Conservation (phyloP, 2,888 invertebrate species). For the Sclerodermus sp. region DNA sequence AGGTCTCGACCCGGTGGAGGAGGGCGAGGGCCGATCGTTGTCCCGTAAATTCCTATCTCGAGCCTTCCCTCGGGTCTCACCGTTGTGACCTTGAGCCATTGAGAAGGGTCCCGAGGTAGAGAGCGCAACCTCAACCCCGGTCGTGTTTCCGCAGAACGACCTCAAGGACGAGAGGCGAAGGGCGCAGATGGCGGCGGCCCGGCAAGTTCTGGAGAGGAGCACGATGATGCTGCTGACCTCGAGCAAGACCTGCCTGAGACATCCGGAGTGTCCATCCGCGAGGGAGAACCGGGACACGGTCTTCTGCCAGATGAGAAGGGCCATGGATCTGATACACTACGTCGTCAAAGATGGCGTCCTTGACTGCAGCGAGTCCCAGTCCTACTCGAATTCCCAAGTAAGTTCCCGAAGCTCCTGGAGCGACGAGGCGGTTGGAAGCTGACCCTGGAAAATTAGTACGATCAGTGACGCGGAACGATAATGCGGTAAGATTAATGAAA, state of each 20-base stretch:
- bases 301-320: slow-evolving; percentile 95
- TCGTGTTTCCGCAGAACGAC: slow-evolving; percentile 67
- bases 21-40: too few species aligned
- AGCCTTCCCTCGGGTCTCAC: too few species aligned
- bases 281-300: slow-evolving; percentile 96
- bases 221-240: slow-evolving; percentile 96
- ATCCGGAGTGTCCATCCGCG: slow-evolving; percentile 91
- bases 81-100: too few species aligned
- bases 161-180: slow-evolving; percentile 89
- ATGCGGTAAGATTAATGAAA: too few species aligned
- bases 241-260: slow-evolving; percentile 93
- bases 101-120: too few species aligned
- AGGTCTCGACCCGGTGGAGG: too few species aligned
- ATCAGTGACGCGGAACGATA: too few species aligned
- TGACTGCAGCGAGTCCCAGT: slow-evolving; percentile 60
- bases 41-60: too few species aligned
- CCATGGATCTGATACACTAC: slow-evolving; percentile 96
- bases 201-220: slow-evolving; percentile 92
- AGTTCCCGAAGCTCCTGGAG: too few species aligned
- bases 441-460: too few species aligned
- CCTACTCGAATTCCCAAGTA: slow-evolving; percentile 57
- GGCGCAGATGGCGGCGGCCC: slow-evolving; percentile 95
- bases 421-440: too few species aligned
- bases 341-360: slow-evolving; percentile 96
- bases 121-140: neutral